Base-by-base conservation (phyloP, 1,140 invertebrate species). In the Lineus longissimus region DNA sequence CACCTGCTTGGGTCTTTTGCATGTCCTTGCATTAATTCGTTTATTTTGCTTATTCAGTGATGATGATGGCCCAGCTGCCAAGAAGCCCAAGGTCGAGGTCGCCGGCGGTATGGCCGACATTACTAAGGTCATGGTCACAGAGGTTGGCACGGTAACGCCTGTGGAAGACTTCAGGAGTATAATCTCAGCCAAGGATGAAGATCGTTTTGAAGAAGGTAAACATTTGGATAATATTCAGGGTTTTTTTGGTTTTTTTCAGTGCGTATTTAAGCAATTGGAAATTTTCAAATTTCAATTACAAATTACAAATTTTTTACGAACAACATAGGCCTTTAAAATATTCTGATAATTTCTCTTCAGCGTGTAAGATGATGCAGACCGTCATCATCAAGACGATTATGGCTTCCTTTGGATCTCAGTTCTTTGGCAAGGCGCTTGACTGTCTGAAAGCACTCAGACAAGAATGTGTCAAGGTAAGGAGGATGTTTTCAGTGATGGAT, bases 81-180 rank as follows among this genome's bases (percentile, higher is more conserved):
- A 69, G 54, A 74, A 72, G 51, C 59, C 63, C 25, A 67, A 76
- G 31, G 56, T 76, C 17, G 67, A 75, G 67, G 25, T 79, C 13
- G 72, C 70, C 31, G 74, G 74, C 17, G 75, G 76, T n/a, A 66
- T 79, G 55, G 64, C 66, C 19, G 66, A 69, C 45, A 66, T 79
- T 1, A 71, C 73, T 11, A 75, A 68, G 61, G 68, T 68, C 31
- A 72, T 70, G 51, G 73, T 79, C 55, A 77, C 74, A 56, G 70
- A 79, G 73, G 76, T 82, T 19, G 81, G 81, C 1, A 79, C 77
- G 27, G 73, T 76, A 7, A 79, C 72, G n/a, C 81, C 80, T 25
- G 73, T 80, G 17, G 74, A 79, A 55, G 80, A 81, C 63, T 82
- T 80, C 65, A 63, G 71, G 22, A 56, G 68, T 30, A 62, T 81